These are phyloP conservation scores for Fragum whitleyi DNA, from an alignment of 2,888 invertebrate species.

Conservation along the genomic window DNA sequence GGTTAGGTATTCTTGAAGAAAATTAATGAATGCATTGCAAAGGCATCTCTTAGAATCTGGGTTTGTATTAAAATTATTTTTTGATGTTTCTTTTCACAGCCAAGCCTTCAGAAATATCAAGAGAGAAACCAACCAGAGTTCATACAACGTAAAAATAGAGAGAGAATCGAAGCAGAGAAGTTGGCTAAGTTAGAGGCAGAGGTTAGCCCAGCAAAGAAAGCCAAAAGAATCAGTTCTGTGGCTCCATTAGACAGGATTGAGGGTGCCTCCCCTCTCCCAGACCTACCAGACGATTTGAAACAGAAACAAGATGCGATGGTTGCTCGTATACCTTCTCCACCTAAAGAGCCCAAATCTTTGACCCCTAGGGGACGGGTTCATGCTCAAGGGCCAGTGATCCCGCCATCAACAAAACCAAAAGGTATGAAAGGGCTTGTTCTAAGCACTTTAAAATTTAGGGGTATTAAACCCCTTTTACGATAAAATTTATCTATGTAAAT, in stretches of 20 bases:
- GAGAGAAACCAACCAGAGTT: constrained; percentile 80
- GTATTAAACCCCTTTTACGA: no score
- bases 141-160: constrained; percentile 79
- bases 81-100: constrained; percentile 68
- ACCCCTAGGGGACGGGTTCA: constrained; percentile 65
- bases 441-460: no score
- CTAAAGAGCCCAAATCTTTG: constrained; percentile 64
- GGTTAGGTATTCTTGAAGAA: no score
- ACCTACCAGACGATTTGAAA: constrained; percentile 81
- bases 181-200: constrained; percentile 53
- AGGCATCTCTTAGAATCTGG: no score
- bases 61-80: no score
- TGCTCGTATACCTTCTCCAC: constrained; percentile 65
- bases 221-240: constrained; percentile 73
- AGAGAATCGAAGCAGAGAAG: constrained; percentile 74
- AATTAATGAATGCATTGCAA: no score
- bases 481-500: no score
- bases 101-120: constrained; percentile 82
- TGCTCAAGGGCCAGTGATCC: constrained; percentile 67
- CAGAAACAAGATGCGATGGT: constrained; percentile 77
- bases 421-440: no score
- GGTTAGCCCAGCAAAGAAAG: constrained; percentile 69
- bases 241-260: constrained; percentile 78
- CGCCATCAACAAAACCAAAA: constrained; percentile 74
- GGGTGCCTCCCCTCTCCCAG: constrained; percentile 73